Evolutionary conservation across 2,113 vertebrate genomes (phyloP), one percentile per base, ranked within the genome.

Genomic region (Cottus gobio): DNA sequence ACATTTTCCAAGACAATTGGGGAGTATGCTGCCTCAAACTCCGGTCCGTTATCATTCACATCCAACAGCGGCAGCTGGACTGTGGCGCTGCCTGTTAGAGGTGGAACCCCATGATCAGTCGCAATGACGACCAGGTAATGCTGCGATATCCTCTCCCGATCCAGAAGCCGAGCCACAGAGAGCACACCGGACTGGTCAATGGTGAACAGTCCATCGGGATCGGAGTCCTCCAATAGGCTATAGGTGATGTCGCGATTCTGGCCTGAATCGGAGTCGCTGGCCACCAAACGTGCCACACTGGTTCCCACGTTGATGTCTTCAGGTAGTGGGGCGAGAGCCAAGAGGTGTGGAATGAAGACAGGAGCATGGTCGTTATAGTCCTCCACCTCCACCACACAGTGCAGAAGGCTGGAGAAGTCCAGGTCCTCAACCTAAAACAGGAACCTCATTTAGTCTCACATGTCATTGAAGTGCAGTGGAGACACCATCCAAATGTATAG

Each of bases 301-400:
- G 95, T 96, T 77, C 96, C 96, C 77, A 96, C 84, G 2, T 91
- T 83, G 18, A 92, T 56, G 7, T 96, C 95, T 91, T 98, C 97
- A 9, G 95, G 93, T 0, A 97, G 76, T 0, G 96, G 94, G 9
- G 85, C 91, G 1, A 96, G 75, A 0, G 94, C 93, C 74, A 96
- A 85, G 58, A 96, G 94, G 57, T 94, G 95, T 8, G 95, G 95
- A 77, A 92, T 95, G 72, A 98, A 98, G 87, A 95, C 93, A 0
- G 96, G 96, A 24, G 95, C 91, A 37, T 98, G 96, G 83, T 97
- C 97, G 12, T 98, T 98, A 12, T 91, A 96, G 84, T 98, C 97
- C 79, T 97, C 95, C 36, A 97, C 94, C 75, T 97, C 96, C 37
- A 97, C 93, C 42, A 96, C 78, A 31, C 96, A 97, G 67, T 94